Evolutionary conservation across 1,140 invertebrate species (phyloP), one percentile per base, ranked within the genome.

Genomic region (Drosophila sulfurigaster): DNA sequence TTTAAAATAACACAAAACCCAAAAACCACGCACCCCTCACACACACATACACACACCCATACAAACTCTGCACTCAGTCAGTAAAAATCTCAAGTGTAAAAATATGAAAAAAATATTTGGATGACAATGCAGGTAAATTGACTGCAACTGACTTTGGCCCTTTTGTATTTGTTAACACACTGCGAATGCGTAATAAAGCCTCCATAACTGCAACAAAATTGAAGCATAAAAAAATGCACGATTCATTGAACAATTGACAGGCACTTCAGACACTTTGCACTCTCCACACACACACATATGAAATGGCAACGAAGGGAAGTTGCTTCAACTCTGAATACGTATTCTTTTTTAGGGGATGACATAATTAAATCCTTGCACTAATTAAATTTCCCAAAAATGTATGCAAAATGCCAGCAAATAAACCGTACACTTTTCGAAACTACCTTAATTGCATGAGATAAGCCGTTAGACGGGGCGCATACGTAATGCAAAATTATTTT

Each of bases 341-440:
- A 45, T 25, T 25, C 13, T 43, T 48, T 71, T 38, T 38, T 66
- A 25, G 41, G 6, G 41, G 72, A 91, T 91, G 86, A 91, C 91
- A 92, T 91, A 91, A 91, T 91, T 92, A 92, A 91, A 92, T 92
- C 90, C 90, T 78, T 88, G 82, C 90, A 92, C 90, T 92, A 92
- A 92, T 92, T 92, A 92, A 92, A 92, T 92, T 92, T 91, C 71
- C 78, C 79, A 79, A 88, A 87, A 87, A 86, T 75, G 65, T 75
- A 69, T 75, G 72, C 72, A 87, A 56, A 69, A 76, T 72, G 74
- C 63, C 67, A 52, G 72, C 82, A 86, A 80, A 80, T 79, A 68
- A 77, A 79, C 20, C 52, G 73, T 62, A 65, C 49, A 75, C 68
- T 75, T 75, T 52, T 59, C 32, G 35, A 54, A 91, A 91, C 90